Evolutionary conservation across 2,888 invertebrate species (phyloP).

Genomic region (Imbricaverruca yamaguchii): DNA sequence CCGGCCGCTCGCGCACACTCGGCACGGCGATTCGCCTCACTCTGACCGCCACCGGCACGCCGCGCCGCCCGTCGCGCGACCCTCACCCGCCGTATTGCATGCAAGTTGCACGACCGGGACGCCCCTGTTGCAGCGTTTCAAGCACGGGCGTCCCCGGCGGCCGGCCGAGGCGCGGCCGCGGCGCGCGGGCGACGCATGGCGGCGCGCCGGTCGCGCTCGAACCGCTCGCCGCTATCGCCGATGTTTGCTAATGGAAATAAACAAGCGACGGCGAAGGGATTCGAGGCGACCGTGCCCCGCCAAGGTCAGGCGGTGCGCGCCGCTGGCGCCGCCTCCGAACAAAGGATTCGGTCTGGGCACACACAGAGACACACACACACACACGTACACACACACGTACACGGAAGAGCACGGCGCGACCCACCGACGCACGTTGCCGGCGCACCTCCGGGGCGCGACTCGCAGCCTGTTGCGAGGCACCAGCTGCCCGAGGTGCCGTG

Average conservation of each 20-base stretch:
- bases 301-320: not conserved
- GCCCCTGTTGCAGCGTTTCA: slow-evolving; percentile 22
- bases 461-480: too few species aligned
- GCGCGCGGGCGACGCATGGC: too few species aligned
- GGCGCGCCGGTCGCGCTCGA: not conserved
- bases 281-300: not conserved
- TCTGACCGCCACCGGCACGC: too few species aligned
- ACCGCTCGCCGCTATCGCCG: not conserved
- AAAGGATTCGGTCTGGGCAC: too few species aligned
- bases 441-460: too few species aligned
- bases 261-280: not conserved
- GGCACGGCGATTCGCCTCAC: too few species aligned
- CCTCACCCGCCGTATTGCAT: slow-evolving; percentile 20
- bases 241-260: slow-evolving; percentile 3
- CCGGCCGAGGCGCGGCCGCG: not conserved
- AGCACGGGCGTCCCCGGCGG: slow-evolving; percentile 18
- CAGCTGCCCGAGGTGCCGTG: not conserved
- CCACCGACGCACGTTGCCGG: too few species aligned
- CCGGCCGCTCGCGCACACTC: too few species aligned
- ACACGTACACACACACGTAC: too few species aligned
- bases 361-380: too few species aligned
- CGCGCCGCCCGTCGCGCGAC: not conserved
- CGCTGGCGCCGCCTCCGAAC: not conserved
- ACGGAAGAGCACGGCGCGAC: too few species aligned
- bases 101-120: slow-evolving; percentile 21